These are phyloP conservation scores for Dasypogon diadema DNA, from an alignment of 2,888 invertebrate species.

Conservation along the genomic window DNA sequence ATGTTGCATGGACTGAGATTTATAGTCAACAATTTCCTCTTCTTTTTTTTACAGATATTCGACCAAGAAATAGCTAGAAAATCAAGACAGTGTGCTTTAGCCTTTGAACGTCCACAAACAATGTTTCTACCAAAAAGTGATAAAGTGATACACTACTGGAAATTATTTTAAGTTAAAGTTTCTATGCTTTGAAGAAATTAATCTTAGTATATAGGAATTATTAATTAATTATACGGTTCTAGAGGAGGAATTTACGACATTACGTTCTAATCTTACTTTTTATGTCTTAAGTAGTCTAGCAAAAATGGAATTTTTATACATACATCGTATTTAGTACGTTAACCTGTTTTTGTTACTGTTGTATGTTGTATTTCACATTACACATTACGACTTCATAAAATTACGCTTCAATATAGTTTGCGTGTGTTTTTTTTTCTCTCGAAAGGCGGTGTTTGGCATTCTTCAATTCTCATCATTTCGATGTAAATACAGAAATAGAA, in stretches of 20 bases:
- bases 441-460: neutral
- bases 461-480: neutral
- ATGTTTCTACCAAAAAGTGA: conserved; percentile 75
- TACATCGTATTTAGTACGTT: conserved; percentile 45
- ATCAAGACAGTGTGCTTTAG: conserved; percentile 80
- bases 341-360: conserved; percentile 46
- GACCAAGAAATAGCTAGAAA: conserved; percentile 82
- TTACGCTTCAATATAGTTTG: conserved; percentile 32
- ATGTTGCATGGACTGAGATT: too few species aligned
- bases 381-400: conserved; percentile 41
- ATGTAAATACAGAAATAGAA: too few species aligned
- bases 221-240: neutral
- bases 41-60: conserved; percentile 73
- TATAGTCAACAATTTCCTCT: too few species aligned
- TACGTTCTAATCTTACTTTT: conserved; percentile 23
- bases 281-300: conserved; percentile 25
- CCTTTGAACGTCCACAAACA: conserved; percentile 79
- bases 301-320: conserved; percentile 43
- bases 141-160: conserved; percentile 78
- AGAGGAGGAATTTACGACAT: conserved; percentile 18
- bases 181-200: neutral
- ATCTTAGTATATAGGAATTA: neutral
- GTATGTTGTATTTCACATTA: conserved; percentile 47
- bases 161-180: conserved; percentile 62
- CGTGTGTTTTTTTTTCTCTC: neutral